Conservation (phyloP, 2,113 vertebrate genomes). For the Pygoscelis antarcticus region DNA sequence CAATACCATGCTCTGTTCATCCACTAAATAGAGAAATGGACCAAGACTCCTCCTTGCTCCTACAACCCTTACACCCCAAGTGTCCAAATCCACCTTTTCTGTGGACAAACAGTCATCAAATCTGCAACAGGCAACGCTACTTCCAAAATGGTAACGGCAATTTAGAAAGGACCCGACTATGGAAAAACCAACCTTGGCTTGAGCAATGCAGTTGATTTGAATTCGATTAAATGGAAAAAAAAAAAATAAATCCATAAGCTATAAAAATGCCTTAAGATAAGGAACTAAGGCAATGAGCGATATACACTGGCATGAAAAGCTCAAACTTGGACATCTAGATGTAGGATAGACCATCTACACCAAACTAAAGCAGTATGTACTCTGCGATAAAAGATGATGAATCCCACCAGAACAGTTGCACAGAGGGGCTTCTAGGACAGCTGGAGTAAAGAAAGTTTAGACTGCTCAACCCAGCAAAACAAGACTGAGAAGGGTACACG, state of each 20-base stretch:
- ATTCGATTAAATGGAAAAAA: neutral
- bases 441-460: neutral
- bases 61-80: neutral
- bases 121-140: neutral
- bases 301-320: neutral
- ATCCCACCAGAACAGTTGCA: neutral
- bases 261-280: neutral
- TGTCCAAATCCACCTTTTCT: neutral
- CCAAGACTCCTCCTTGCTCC: neutral
- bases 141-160: neutral
- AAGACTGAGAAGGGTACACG: neutral
- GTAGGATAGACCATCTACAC: neutral
- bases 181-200: neutral
- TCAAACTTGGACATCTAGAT: neutral
- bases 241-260: neutral
- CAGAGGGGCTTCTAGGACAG: neutral
- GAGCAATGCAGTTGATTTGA: neutral
- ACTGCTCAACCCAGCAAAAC: neutral
- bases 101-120: neutral
- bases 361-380: neutral
- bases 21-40: neutral
- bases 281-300: neutral
- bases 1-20: neutral
- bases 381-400: neutral
- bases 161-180: neutral